Evolutionary conservation across 2,797 vertebrate genomes (phyloP).

Genomic region (Halcyon chelicuti): DNA sequence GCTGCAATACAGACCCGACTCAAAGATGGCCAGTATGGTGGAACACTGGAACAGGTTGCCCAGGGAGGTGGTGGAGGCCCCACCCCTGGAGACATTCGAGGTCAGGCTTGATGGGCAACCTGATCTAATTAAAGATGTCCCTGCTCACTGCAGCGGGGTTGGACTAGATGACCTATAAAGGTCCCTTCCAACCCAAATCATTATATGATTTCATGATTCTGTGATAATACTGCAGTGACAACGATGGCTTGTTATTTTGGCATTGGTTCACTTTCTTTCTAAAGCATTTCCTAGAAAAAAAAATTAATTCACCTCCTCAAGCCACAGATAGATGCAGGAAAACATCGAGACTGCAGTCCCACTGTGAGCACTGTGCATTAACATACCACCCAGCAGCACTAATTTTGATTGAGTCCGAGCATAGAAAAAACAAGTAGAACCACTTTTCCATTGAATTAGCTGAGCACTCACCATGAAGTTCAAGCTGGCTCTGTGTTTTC

Average conservation of each 20-base stretch:
- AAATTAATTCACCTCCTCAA: neutral
- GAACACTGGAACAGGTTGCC: too few species aligned
- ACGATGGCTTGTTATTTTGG: neutral
- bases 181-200: too few species aligned
- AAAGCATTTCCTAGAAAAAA: neutral
- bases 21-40: neutral
- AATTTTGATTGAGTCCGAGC: neutral
- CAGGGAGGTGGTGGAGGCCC: too few species aligned
- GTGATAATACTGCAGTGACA: neutral
- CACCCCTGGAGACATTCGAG: too few species aligned
- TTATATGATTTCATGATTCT: too few species aligned
- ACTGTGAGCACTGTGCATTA: fast-evolving
- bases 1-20: neutral
- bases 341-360: neutral
- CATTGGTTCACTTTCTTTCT: neutral
- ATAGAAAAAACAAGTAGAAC: neutral
- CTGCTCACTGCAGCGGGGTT: too few species aligned
- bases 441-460: neutral
- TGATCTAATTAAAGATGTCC: too few species aligned
- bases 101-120: too few species aligned
- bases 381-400: fast-evolving
- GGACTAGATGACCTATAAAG: too few species aligned
- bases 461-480: neutral
- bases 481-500: neutral
- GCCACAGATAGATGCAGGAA: neutral